These are phyloP conservation scores for Sebastes elongatus DNA, from an alignment of 2,797 vertebrate genomes.

Conservation along the genomic window DNA sequence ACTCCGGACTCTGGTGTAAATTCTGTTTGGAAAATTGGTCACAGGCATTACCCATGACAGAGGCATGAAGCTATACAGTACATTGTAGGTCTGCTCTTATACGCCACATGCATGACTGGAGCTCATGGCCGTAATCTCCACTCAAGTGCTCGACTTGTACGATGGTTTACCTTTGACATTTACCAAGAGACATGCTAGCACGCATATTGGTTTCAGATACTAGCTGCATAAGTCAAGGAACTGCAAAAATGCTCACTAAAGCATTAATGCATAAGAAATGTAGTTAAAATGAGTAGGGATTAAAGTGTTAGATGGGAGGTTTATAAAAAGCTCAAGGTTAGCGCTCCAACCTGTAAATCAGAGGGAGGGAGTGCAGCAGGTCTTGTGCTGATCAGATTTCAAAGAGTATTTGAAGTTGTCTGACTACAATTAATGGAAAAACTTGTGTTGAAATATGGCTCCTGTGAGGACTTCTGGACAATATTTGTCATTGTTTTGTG, in stretches of 20 bases:
- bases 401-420: neutral
- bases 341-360: slow-evolving; percentile 11
- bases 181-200: slow-evolving; percentile 30
- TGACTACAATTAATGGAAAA: too few relatives aligned
- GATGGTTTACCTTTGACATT: slow-evolving; percentile 64
- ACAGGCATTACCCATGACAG: slow-evolving; percentile 15
- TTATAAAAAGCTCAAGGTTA: slow-evolving; percentile 9
- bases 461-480: too few relatives aligned
- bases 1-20: slow-evolving; percentile 1
- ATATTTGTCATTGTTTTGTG: too few relatives aligned
- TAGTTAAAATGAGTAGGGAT: slow-evolving; percentile 28
- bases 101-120: slow-evolving; percentile 55
- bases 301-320: slow-evolving; percentile 4
- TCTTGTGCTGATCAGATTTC: slow-evolving; percentile 20
- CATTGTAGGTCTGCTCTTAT: slow-evolving; percentile 51
- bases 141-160: slow-evolving; percentile 30
- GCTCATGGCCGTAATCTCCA: slow-evolving; percentile 18
- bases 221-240: slow-evolving; percentile 22
- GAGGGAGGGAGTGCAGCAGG: slow-evolving; percentile 13
- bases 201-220: slow-evolving; percentile 32
- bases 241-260: slow-evolving; percentile 48
- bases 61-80: slow-evolving; percentile 25
- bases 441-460: neutral
- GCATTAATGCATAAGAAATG: slow-evolving; percentile 47
- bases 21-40: slow-evolving; percentile 31